A percentile compares a stretch with the other conserved stretches of the same genome.
These are phyloP conservation scores for Leucophora obtusa DNA, from an alignment of 2,888 invertebrate genomes.

Conservation along the genomic window DNA sequence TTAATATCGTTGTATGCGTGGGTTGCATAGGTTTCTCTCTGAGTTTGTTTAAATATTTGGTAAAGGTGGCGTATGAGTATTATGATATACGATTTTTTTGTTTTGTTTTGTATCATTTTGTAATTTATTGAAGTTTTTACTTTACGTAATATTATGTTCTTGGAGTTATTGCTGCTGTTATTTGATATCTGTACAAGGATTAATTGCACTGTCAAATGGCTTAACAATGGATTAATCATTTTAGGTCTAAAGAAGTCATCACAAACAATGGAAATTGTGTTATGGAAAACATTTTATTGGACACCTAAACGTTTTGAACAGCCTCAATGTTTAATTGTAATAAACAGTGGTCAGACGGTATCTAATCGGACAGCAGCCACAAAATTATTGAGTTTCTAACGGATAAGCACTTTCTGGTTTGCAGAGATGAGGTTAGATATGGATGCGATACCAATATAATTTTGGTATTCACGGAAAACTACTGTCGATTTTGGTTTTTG, in stretches of 20 bases:
- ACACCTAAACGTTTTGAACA: too few species aligned
- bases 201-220: constrained; percentile 3
- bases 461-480: too few species aligned
- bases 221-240: constrained; percentile 1
- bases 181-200: constrained; percentile 9
- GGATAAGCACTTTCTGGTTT: too few species aligned
- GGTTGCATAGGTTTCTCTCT: not conserved
- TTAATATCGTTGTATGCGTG: not conserved
- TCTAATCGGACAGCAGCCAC: too few species aligned
- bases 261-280: not conserved
- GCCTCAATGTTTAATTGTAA: too few species aligned
- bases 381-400: too few species aligned
- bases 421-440: too few species aligned
- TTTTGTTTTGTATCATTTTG: not conserved
- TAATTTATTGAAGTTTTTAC: not conserved
- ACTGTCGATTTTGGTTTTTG: too few species aligned
- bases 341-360: too few species aligned
- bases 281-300: too few species aligned
- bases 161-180: not conserved
- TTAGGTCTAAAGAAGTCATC: not conserved
- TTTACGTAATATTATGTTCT: not conserved
- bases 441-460: too few species aligned
- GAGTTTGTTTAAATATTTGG: not conserved
- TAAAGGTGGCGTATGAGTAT: constrained; percentile 33
- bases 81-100: not conserved